Base-by-base conservation (phyloP, 1,140 invertebrate genomes). In the Latrodectus geometricus region DNA sequence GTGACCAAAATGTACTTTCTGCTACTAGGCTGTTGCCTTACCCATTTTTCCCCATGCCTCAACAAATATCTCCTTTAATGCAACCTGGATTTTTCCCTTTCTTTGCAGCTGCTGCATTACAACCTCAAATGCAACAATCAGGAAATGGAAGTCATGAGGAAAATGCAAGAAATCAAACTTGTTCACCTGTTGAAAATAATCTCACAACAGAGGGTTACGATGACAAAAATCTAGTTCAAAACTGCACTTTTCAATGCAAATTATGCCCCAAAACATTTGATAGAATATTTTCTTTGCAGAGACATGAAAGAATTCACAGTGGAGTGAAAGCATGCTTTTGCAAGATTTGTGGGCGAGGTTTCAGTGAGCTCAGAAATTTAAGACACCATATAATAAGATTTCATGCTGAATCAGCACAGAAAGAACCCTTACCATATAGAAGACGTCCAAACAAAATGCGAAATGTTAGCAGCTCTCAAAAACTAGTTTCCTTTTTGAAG, bases 181-280 rank as follows among this genome's bases (percentile, higher is more conserved):
- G 35, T n/a, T 48, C 66, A 54, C 54, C 76, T 9, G 12, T 68
- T 23, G 68, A 87, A 21, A 66, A 73, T n/a, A 50, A 14, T n/a
- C 52, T 48, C 1, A 48, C 76, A 12, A 65, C 75, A 12, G 74
- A 77, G 49, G 73, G 70, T 74, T 65, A 49, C 50, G 85, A 87
- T 17, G 85, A 87, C 14, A 87, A 87, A 49, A 86, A 77, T 65
- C 50, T 76, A 21, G 81, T 68, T 14, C 81, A 84, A 54, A 68
- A 69, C 23, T 80, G 77, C 14, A 80, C 69, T 35, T 87, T 87
- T 54, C 85, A 87, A 23, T 91, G 91, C 87, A 88, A 89, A 52
- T 90, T 91, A 20, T 93, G 93, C 88, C 91, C 91, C 0, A 93
- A 93, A 88, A 92, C 92, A 76, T 93, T 93, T 89, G 93, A 93